phyloP scores from a whole-genome alignment of 2,113 vertebrate genomes.

The Phalacrocorax brasilianus region DNA sequence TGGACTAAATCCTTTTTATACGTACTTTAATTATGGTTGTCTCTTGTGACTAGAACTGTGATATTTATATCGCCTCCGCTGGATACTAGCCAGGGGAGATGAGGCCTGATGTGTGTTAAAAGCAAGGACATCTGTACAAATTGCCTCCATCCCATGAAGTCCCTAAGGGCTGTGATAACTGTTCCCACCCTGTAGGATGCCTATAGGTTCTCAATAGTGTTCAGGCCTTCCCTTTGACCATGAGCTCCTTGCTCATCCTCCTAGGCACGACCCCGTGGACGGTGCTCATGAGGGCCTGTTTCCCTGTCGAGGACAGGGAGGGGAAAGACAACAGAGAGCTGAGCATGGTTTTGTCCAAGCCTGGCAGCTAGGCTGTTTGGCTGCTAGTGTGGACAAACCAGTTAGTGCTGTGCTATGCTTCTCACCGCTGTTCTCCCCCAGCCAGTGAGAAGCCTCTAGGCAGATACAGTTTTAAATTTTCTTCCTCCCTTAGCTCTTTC shows the following conservation, averaged over 20 bases:
- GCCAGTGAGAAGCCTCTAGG: accelerated
- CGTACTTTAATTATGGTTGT: neutral
- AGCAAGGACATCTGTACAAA: neutral
- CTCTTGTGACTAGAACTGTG: neutral
- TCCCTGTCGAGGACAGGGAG: neutral
- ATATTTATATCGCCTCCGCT: neutral
- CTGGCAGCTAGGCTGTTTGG: neutral
- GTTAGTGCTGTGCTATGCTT: neutral
- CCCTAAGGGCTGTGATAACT: neutral
- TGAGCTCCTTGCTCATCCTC: neutral
- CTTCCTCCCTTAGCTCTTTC: neutral
- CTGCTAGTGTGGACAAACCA: neutral
- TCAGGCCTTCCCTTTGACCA: neutral
- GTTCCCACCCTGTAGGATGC: neutral
- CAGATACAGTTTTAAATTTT: neutral
- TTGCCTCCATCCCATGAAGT: neutral
- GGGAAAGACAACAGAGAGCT: neutral
- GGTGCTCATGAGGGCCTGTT: neutral
- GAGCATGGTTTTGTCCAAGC: neutral
- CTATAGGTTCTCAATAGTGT: neutral
- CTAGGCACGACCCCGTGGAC: neutral
- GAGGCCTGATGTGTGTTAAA: neutral
- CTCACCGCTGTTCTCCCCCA: accelerated
- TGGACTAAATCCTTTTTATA: neutral
- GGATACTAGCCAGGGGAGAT: neutral